Base-by-base conservation (phyloP, 2,888 invertebrate genomes). In the Ochropleura plecta region DNA sequence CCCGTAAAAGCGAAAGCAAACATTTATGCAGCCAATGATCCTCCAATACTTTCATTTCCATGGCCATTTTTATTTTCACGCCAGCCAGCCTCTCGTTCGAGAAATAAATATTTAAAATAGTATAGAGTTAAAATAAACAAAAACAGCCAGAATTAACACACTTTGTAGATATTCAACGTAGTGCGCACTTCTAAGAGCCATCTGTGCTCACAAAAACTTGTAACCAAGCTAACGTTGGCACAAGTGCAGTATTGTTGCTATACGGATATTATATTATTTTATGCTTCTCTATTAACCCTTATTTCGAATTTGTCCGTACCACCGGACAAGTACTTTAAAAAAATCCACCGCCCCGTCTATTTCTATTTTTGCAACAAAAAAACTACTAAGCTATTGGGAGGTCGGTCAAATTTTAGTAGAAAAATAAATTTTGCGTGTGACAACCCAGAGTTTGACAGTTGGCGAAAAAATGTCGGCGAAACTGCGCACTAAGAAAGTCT, bases 81-180 rank as follows among this genome's bases (percentile, higher is more conserved):
- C 30, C 30, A 30, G 30, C 30, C 30, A 30, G 30, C 46, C 40
- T 18, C 14, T 40, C 49, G 14, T 40, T 59, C 57, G 5, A 3
- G 46, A 57, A 68, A 74, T 42, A 57, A 0, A 57, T 49, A 70
- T 69, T 49, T 69, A 30, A 49, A 70, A 80, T 76, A 63, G 57
- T 66, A 20, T 57, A 59, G 44, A 40, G 48, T 53, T 76, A 78
- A 78, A 64, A 40, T 82, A 78, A 77, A 78, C 67, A 78, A 68
- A 77, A 67, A 44, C 68, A 42, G 48, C 40, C 48, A 59, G 20
- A 79, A 59, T 53, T 53, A 64, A 44, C 49, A 49, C 16, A 49
- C 67, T 42, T n/a, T 16, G 63, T 18, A 59, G 16, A 16, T 16
- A 16, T 53, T 57, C 6, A 14, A 3, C 49, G 57, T 12, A 53